Evolutionary conservation across 2,888 invertebrate species (phyloP).

Genomic region (Epirrhoe tristata): DNA sequence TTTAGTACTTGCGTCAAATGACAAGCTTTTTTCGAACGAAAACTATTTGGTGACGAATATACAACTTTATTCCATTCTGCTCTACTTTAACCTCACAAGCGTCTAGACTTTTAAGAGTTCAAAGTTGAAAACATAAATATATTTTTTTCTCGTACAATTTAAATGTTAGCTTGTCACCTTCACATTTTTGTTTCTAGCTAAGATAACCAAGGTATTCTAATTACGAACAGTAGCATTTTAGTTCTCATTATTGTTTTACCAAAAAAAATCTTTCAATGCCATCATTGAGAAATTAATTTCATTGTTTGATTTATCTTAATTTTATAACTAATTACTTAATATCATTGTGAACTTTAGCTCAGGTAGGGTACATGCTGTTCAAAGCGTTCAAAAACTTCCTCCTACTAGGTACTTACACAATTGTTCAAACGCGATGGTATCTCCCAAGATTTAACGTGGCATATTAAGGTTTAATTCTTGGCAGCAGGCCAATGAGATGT

Average conservation of each 20-base stretch:
- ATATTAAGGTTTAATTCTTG: constrained; percentile 51
- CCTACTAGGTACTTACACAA: not conserved
- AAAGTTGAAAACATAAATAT: too few species aligned
- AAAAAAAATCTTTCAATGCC: constrained; percentile 42
- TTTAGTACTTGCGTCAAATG: too few species aligned
- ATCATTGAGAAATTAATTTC: constrained; percentile 39
- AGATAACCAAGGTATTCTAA: constrained; percentile 11
- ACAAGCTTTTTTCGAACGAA: too few species aligned
- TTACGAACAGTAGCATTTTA: constrained; percentile 21
- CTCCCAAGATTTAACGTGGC: constrained; percentile 37
- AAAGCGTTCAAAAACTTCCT: not conserved
- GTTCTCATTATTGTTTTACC: constrained; percentile 53
- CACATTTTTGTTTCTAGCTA: not conserved
- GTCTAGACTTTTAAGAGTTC: too few species aligned
- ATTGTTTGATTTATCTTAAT: constrained; percentile 49
- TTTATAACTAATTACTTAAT: constrained; percentile 24
- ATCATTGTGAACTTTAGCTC: not conserved
- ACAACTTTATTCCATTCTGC: too few species aligned
- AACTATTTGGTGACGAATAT: too few species aligned
- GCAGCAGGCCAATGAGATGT: constrained; percentile 52
- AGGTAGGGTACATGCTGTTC: not conserved
- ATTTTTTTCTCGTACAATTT: not conserved
- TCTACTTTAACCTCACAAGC: too few species aligned
- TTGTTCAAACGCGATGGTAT: constrained; percentile 22
- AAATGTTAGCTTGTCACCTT: constrained; percentile 6